Evolutionary conservation across 2,797 vertebrate genomes (phyloP).

Genomic region (Tenualosa ilisha): DNA sequence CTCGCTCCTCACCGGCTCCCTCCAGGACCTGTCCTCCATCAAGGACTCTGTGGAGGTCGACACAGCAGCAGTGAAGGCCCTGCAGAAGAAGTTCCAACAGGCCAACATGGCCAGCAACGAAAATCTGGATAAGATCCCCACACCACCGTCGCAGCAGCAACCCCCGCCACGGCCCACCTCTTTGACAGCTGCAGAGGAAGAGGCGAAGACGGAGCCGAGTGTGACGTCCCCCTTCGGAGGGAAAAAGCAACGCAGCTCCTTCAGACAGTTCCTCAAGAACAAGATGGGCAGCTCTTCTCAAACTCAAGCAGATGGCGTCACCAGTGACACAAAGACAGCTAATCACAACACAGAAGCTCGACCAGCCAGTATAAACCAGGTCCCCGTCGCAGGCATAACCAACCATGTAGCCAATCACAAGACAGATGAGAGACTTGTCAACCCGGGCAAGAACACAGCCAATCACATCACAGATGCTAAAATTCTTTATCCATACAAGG

Average conservation of each 20-base stretch:
- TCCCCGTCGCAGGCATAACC: background rate
- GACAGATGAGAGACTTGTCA: background rate
- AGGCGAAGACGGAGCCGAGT: slow-evolving; percentile 52
- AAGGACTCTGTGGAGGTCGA: slow-evolving; percentile 44
- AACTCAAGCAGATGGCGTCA: background rate
- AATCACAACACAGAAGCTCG: slow-evolving; percentile 42
- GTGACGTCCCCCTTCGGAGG: slow-evolving; percentile 31
- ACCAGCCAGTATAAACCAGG: background rate
- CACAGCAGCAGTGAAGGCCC: slow-evolving; percentile 43
- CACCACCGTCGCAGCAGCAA: slow-evolving; percentile 17
- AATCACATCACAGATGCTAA: background rate
- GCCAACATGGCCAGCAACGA: slow-evolving; percentile 34
- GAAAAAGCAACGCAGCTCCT: slow-evolving; percentile 69
- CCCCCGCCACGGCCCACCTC: background rate
- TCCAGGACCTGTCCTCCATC: slow-evolving; percentile 66
- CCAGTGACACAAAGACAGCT: slow-evolving; percentile 57
- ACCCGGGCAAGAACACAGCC: background rate
- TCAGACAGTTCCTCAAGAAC: slow-evolving; percentile 70
- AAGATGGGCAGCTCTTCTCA: slow-evolving; percentile 49
- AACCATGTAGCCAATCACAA: slow-evolving; percentile 4
- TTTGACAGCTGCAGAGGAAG: slow-evolving; percentile 33
- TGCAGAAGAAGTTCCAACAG: slow-evolving; percentile 41
- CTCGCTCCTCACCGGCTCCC: slow-evolving; percentile 62
- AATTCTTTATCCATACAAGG: background rate
- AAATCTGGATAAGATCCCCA: slow-evolving; percentile 29